Evolutionary conservation across 2,888 invertebrate species (phyloP).

Genomic region (Heteromyza rotundicornis): DNA sequence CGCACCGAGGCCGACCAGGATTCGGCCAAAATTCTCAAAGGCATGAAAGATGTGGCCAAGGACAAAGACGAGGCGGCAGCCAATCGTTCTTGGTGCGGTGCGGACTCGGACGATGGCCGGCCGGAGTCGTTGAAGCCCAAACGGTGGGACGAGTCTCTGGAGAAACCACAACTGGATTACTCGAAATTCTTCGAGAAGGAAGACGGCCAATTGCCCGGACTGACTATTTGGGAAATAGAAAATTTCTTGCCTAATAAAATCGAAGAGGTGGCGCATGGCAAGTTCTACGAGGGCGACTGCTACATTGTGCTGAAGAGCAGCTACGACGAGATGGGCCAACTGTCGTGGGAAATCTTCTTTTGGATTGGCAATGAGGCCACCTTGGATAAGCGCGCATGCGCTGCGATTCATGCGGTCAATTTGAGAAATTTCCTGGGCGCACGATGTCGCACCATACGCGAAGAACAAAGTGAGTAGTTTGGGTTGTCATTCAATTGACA

Average conservation of each 20-base stretch:
- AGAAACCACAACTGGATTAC: conserved; percentile 95
- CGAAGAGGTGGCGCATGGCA: conserved; percentile 92
- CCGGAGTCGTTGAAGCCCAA: conserved; percentile 76
- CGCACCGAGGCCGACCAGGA: conserved; percentile 84
- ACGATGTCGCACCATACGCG: conserved; percentile 89
- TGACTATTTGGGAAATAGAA: conserved; percentile 99
- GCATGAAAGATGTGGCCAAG: conserved; percentile 71
- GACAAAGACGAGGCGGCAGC: conserved; percentile 74
- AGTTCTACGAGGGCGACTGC: conserved; percentile 99
- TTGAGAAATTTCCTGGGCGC: conserved; percentile 95
- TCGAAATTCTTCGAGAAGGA: conserved; percentile 97
- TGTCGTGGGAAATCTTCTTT: conserved; percentile 96
- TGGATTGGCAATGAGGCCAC: conserved; percentile 98
- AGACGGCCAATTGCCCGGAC: conserved; percentile 89
- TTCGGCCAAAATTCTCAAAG: conserved; percentile 87
- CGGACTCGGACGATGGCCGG: conserved; percentile 66
- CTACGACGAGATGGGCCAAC: conserved; percentile 80
- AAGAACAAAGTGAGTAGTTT: conserved; percentile 81
- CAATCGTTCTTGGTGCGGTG: conserved; percentile 52
- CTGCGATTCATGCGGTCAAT: conserved; percentile 96
- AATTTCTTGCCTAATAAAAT: conserved; percentile 97
- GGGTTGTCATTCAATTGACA: not conserved
- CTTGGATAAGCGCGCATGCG: conserved; percentile 67
- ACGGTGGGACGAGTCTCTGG: conserved; percentile 94
- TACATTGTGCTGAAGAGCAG: conserved; percentile 94